phyloP scores from a whole-genome alignment of 2,888 invertebrate species.

The Blomia tropicalis region DNA sequence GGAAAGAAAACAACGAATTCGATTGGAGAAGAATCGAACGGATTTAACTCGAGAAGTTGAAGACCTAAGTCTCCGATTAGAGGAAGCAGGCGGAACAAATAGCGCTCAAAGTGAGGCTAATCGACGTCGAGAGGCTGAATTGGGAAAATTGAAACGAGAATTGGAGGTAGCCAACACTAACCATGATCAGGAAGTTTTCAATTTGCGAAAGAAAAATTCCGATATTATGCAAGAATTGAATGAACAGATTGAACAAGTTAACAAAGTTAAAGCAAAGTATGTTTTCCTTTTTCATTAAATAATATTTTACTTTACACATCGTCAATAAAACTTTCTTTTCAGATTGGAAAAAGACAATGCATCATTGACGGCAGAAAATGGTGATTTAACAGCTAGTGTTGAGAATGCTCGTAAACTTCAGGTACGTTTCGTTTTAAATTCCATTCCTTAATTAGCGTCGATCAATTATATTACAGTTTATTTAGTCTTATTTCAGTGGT shows the following conservation, averaged over 20 bases:
- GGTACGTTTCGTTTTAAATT: constrained; percentile 22
- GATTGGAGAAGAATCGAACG: constrained; percentile 94
- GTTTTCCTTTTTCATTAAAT: background rate
- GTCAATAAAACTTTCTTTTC: background rate
- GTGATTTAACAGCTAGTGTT: constrained; percentile 40
- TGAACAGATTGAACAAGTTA: constrained; percentile 98
- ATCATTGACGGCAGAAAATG: constrained; percentile 39
- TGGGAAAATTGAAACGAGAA: constrained; percentile 93
- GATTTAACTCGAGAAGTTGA: constrained; percentile 93
- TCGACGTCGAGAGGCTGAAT: constrained; percentile 99
- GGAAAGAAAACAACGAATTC: constrained; percentile 90
- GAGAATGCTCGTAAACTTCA: constrained; percentile 35
- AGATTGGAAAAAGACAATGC: constrained; percentile 42
- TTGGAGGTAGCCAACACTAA: constrained; percentile 97
- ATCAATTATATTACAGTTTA: too few species aligned
- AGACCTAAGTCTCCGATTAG: constrained; percentile 85
- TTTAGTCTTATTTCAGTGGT: too few species aligned
- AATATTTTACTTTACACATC: background rate
- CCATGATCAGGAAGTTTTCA: constrained; percentile 88
- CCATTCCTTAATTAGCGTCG: too few species aligned
- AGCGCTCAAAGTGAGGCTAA: constrained; percentile 97
- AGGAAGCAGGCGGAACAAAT: constrained; percentile 98
- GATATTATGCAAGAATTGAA: constrained; percentile 98
- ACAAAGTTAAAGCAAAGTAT: constrained; percentile 96
- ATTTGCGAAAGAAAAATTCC: constrained; percentile 98